These are phyloP conservation scores for Eurytoma californica DNA, from an alignment of 2,888 invertebrate genomes.

Conservation along the genomic window DNA sequence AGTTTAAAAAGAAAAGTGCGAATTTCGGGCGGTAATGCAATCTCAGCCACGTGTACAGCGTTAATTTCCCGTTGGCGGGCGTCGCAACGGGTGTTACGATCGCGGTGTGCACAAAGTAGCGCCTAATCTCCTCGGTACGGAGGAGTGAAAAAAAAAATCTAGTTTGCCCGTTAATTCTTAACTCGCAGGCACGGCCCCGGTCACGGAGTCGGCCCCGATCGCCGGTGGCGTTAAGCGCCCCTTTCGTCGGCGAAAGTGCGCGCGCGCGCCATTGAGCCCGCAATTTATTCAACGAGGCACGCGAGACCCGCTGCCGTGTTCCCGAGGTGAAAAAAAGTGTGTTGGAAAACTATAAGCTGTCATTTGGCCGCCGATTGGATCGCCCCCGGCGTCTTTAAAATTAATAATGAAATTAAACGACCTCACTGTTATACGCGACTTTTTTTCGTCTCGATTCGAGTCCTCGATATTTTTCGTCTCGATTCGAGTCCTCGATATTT, in stretches of 20 bases:
- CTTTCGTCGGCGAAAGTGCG: neutral
- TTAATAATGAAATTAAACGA: neutral
- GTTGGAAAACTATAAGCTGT: conserved; percentile 5
- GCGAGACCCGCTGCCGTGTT: neutral
- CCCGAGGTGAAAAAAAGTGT: conserved; percentile 32
- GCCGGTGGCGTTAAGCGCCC: too few species aligned
- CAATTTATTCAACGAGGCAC: conserved; percentile 26
- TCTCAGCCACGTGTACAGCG: neutral
- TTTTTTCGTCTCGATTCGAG: neutral
- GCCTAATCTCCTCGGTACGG: too few species aligned
- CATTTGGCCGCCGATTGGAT: conserved; percentile 23
- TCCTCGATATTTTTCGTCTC: too few species aligned
- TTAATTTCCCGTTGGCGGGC: neutral
- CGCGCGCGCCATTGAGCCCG: neutral
- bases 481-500: too few species aligned
- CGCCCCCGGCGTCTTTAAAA: neutral
- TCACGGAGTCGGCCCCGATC: conserved; percentile 34
- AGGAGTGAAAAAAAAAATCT: neutral
- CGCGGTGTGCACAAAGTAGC: neutral
- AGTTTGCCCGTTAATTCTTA: conserved; percentile 8
- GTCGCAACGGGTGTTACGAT: neutral
- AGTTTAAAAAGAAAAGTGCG: neutral
- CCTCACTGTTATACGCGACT: neutral
- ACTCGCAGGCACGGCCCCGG: conserved; percentile 14
- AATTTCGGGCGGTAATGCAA: conserved; percentile 37